Evolutionary conservation across 2,888 invertebrate species (phyloP).

Genomic region (Andrena chrysosceles): DNA sequence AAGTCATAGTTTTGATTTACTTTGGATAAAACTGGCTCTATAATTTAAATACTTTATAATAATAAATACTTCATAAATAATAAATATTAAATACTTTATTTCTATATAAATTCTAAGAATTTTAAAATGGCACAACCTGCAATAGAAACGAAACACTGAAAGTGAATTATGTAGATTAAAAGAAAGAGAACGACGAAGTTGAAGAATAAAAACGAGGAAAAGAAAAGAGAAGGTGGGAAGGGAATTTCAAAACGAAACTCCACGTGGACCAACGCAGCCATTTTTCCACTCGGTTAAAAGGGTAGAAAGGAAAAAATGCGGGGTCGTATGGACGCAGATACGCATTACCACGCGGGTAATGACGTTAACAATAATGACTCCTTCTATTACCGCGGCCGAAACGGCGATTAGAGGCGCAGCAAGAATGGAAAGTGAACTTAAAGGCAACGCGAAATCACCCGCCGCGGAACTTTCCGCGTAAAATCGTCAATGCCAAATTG

Average conservation of each 20-base stretch:
- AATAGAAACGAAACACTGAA: not conserved
- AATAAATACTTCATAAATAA: too few relatives aligned
- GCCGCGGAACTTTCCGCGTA: constrained; percentile 31
- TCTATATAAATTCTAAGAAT: too few relatives aligned
- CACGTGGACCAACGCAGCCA: not conserved
- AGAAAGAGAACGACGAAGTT: not conserved
- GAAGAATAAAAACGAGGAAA: not conserved
- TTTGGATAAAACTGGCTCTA: too few relatives aligned
- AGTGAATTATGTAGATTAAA: not conserved
- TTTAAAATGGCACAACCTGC: too few relatives aligned
- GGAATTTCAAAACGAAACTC: not conserved
- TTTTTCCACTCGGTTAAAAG: not conserved
- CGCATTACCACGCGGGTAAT: constrained; percentile 46
- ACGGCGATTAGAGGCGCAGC: constrained; percentile 21
- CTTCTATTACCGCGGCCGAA: constrained; percentile 29
- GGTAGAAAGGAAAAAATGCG: constrained; percentile 22
- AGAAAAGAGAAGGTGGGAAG: not conserved
- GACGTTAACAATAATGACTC: constrained; percentile 55
- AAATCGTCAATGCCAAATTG: constrained; percentile 56
- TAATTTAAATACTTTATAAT: too few relatives aligned
- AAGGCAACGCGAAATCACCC: constrained; percentile 24
- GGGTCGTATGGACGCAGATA: constrained; percentile 12
- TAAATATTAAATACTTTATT: too few relatives aligned
- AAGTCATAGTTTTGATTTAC: too few relatives aligned
- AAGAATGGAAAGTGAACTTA: constrained; percentile 59